phyloP scores from a whole-genome alignment of 2,888 invertebrate species.

The Conchocele bisecta region DNA sequence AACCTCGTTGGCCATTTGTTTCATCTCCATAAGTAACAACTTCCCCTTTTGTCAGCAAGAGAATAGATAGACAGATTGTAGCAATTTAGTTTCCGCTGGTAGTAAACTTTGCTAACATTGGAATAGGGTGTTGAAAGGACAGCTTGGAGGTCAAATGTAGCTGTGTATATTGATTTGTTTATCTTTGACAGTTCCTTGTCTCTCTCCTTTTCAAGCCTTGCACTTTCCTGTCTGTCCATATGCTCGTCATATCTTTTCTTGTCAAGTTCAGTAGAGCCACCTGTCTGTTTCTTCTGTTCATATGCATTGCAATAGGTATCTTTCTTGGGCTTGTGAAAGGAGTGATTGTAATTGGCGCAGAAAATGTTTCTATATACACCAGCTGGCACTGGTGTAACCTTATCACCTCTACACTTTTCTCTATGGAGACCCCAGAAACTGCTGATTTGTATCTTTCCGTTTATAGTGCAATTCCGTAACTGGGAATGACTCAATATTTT shows the following conservation, averaged over 20 bases:
- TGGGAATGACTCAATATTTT: conserved; percentile 30
- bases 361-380: conserved; percentile 45
- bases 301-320: conserved; percentile 27
- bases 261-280: background rate
- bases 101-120: conserved; percentile 27
- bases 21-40: conserved; percentile 32
- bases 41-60: conserved; percentile 12
- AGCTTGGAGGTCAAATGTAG: conserved; percentile 37
- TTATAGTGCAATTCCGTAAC: conserved; percentile 29
- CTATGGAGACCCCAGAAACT: conserved; percentile 16
- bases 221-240: conserved; percentile 7
- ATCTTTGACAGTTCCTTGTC: conserved; percentile 19
- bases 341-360: conserved; percentile 45
- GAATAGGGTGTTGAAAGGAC: conserved; percentile 28
- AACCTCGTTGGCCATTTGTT: conserved; percentile 26
- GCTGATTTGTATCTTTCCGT: conserved; percentile 9
- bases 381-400: conserved; percentile 26
- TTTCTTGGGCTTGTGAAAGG: conserved; percentile 46
- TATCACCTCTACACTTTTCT: conserved; percentile 16
- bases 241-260: conserved; percentile 2
- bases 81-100: conserved; percentile 32
- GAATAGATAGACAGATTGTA: conserved; percentile 35
- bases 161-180: conserved; percentile 7
- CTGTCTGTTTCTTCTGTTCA: conserved; percentile 9
- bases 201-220: conserved; percentile 10